A percentile compares a stretch with the other conserved stretches of the same genome.
These are phyloP conservation scores for Choreutis nemorana DNA, from an alignment of 2,888 invertebrate species.

Conservation along the genomic window DNA sequence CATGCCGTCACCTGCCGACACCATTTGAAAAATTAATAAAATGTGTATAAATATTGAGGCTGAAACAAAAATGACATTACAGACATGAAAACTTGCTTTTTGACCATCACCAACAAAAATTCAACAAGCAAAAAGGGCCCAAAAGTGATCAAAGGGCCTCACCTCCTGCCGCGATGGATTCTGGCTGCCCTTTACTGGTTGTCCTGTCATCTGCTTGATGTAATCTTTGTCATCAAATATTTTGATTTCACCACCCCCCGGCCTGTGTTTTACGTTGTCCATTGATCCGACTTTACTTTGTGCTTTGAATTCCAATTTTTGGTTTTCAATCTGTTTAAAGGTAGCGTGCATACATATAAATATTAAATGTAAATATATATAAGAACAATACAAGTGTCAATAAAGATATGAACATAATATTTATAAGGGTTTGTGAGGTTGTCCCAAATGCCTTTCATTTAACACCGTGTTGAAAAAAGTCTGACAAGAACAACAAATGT, in stretches of 20 bases:
- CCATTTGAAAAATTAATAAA: conserved; percentile 37
- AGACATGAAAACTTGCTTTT: conserved; percentile 14
- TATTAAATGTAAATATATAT: conserved; percentile 10
- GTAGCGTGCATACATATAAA: conserved; percentile 28
- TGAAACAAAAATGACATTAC: conserved; percentile 46
- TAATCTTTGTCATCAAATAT: conserved; percentile 93
- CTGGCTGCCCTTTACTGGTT: conserved; percentile 40
- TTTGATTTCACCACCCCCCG: conserved; percentile 93
- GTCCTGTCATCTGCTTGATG: conserved; percentile 76
- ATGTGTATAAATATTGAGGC: conserved; percentile 60
- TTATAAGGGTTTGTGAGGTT: no score
- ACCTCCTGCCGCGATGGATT: conserved; percentile 59
- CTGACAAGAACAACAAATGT: no score
- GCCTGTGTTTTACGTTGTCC: conserved; percentile 91
- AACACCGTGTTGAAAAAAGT: no score
- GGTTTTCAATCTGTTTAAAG: conserved; percentile 81
- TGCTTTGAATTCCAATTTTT: conserved; percentile 91
- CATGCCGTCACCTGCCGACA: conserved; percentile 4
- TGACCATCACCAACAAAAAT: conserved; percentile 13
- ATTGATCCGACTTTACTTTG: conserved; percentile 91
- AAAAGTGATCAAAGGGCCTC: conserved; percentile 27
- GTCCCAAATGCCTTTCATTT: no score
- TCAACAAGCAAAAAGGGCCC: conserved; percentile 19
- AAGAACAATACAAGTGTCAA: conserved; percentile 2
- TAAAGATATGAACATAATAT: no score